A percentile compares a stretch with the other conserved stretches of the same genome.
Conservation (phyloP, 1,140 invertebrate species). For the Micrasema minimum region DNA sequence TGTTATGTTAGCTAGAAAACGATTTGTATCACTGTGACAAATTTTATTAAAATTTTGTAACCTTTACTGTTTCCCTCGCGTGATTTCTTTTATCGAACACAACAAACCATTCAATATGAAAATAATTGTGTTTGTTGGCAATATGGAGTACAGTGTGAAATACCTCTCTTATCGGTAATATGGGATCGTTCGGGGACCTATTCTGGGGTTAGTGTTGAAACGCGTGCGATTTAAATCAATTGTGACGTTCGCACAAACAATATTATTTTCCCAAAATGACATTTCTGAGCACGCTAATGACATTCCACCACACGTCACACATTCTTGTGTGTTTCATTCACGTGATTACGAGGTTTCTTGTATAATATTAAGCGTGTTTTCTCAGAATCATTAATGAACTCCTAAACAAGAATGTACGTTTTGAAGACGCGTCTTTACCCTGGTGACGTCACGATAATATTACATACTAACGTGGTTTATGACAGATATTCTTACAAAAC, state of each 20-base stretch:
- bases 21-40: too few species aligned
- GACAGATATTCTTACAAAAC: too few species aligned
- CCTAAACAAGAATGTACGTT: not conserved
- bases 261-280: constrained; percentile 25
- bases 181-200: constrained; percentile 15
- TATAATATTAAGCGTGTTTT: not conserved
- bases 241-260: constrained; percentile 13
- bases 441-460: too few species aligned
- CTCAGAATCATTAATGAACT: not conserved
- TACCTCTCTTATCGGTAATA: constrained; percentile 11
- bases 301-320: constrained; percentile 10
- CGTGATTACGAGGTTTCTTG: not conserved
- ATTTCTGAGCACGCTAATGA: constrained; percentile 20
- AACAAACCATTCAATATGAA: not conserved
- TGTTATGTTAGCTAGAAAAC: too few species aligned
- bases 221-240: constrained; percentile 32
- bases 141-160: constrained; percentile 20
- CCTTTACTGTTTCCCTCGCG: constrained; percentile 1
- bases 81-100: not conserved
- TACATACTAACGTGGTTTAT: too few species aligned
- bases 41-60: too few species aligned
- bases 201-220: not conserved
- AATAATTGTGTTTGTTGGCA: not conserved
- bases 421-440: not conserved
- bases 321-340: constrained; percentile 6